A percentile compares a stretch with the other conserved stretches of the same genome.
Conservation (phyloP, 2,888 invertebrate species). For the Pollenia griseotomentosa region DNA sequence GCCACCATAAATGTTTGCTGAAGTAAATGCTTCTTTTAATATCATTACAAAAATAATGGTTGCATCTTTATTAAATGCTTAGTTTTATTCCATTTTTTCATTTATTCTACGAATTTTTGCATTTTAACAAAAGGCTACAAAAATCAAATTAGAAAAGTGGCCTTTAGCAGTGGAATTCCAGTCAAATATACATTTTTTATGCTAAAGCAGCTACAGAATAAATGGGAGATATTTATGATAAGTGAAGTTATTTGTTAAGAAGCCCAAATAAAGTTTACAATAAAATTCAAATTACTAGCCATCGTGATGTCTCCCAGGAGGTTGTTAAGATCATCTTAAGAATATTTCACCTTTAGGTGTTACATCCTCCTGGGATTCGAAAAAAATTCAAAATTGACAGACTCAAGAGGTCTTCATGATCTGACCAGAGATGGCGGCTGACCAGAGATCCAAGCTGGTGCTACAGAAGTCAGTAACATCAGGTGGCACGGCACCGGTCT, state of each 20-base stretch:
- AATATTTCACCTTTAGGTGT: too few species aligned
- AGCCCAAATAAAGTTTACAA: neutral
- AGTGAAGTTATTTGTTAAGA: neutral
- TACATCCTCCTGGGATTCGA: too few species aligned
- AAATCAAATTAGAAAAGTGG: constrained; percentile 52
- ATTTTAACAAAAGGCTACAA: constrained; percentile 32
- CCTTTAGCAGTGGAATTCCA: constrained; percentile 48
- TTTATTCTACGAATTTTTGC: constrained; percentile 18
- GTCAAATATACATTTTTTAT: neutral
- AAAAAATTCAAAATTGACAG: neutral
- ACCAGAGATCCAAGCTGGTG: too few species aligned
- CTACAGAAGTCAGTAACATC: too few species aligned
- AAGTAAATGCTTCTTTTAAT: constrained; percentile 51
- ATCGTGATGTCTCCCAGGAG: too few species aligned
- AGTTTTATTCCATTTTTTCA: constrained; percentile 10
- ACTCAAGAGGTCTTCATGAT: too few species aligned
- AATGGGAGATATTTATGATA: neutral
- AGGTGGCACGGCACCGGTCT: too few species aligned
- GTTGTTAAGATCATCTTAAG: too few species aligned
- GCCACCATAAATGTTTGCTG: constrained; percentile 42
- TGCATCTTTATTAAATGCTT: constrained; percentile 39
- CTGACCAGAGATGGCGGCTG: too few species aligned
- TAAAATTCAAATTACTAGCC: neutral
- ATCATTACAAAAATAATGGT: constrained; percentile 40
- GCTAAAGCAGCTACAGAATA: neutral